These are phyloP conservation scores for Nineta flava DNA, from an alignment of 2,888 invertebrate genomes.

Conservation along the genomic window DNA sequence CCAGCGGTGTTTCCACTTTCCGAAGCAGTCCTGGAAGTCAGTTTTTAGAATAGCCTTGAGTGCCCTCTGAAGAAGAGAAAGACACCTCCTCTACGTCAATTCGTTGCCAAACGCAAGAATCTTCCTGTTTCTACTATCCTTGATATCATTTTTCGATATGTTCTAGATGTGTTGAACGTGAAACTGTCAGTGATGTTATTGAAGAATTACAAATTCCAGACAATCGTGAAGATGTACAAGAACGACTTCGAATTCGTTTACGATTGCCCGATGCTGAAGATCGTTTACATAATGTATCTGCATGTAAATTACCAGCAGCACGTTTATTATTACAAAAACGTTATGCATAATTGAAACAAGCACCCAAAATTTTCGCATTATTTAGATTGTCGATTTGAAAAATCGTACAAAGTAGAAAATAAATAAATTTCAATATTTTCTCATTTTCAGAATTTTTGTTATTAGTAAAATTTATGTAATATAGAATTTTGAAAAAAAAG, in stretches of 20 bases:
- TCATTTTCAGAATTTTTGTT: no score
- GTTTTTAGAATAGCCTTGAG: no score
- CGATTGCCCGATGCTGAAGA: conserved; percentile 23
- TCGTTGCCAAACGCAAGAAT: no score
- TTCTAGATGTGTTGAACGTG: conserved; percentile 33
- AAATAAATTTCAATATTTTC: background rate
- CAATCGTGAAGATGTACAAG: conserved; percentile 22
- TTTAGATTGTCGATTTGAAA: background rate
- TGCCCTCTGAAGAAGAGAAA: no score
- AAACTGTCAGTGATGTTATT: conserved; percentile 30
- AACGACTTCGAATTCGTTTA: conserved; percentile 22
- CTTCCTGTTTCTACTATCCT: no score
- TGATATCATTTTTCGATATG: background rate
- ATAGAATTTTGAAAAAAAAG: no score
- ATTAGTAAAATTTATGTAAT: background rate
- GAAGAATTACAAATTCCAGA: conserved; percentile 27
- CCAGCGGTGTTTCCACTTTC: no score
- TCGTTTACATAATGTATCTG: conserved; percentile 32
- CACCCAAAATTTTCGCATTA: background rate
- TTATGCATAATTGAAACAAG: conserved; percentile 24
- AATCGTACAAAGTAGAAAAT: background rate
- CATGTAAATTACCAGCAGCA: conserved; percentile 33
- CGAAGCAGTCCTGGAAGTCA: no score
- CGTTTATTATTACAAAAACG: conserved; percentile 32
- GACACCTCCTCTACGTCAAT: no score